Base-by-base conservation (phyloP, 1,140 invertebrate genomes). In the Zophobas atratus region DNA sequence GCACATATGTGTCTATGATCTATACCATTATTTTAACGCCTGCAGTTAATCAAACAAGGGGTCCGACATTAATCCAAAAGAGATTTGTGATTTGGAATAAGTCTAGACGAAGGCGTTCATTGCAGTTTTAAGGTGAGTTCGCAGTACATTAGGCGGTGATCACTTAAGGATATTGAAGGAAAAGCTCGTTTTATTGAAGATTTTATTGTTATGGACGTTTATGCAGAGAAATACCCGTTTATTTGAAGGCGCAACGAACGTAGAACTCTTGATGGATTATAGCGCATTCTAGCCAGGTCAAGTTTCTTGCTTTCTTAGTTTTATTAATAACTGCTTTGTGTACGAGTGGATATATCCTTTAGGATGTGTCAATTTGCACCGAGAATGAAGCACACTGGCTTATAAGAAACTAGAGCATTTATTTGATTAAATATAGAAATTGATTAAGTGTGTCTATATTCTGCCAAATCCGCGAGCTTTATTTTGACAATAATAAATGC, bases 1-100 rank as follows among this genome's bases (percentile, higher is more conserved):
- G 41, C 70, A 79, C 74, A 76, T 79, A 76, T 79, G 77, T 71
- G 51, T 43, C 43, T 72, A 71, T 79, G 70, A 79, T 71, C 77
- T 76, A 20, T 57, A 55, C 77, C 79, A 82, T 80, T 81, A 82
- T 82, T 82, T 82, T 77, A 80, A 80, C 71, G 77, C 80, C 38
- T 75, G 74, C 76, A 70, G 72, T 77, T 81, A 80, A 81, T 81
- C 78, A 81, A 79, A 53, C 43, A 20, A 72, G 70, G 48, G 53
- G 70, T 1, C 2, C 2, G 8, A 57, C 20, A 20, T 20, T 20
- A 67, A 63, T 36, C 57, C 6, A 36, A 8, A 46, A 3, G 36
- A 46, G 41, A 53, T 71, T 46, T 71, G 67, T 6, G 33, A n/a
- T 43, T 2, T 35, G 20, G 8, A 57, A 33, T 34, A 6, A 35